Evolutionary conservation across 2,888 invertebrate genomes (phyloP), one percentile per base, ranked within the genome.

Genomic region (Netelia melanura): DNA sequence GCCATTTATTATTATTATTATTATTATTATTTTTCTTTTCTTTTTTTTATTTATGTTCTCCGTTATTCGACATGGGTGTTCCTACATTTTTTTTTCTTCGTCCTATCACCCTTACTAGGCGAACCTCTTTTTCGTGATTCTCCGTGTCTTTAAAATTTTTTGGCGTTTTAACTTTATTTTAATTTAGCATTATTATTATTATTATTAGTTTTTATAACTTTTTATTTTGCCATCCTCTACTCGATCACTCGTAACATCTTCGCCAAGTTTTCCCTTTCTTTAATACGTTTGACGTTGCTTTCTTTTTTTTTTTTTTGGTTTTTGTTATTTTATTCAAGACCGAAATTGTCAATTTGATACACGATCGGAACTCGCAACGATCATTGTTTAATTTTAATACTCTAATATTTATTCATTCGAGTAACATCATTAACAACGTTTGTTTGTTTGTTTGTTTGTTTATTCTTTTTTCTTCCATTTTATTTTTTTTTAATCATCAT

Each of bases 361-460:
- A 81, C 86, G 85, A 88, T 89, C 87, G 85, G 85, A 87, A 85
- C 72, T 52, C 64, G 64, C 80, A 61, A 76, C 72, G 83, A 83
- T 79, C 72, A 79, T 62, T 70, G 52, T 86, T 64, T 54, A 44
- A 68, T 74, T 83, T 85, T 76, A 86, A 84, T 83, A 78, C 65
- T 81, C 84, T 84, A 86, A 75, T 78, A 87, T 17, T 91, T 89
- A 90, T 89, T 89, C 89, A 88, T 88, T 87, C 89, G 88, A 89
- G 89, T 90, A 92, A 91, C 91, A 93, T 91, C 89, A 90, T 92
- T 90, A 93, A 93, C 92, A 93, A 91, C 91, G 86, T 90, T 88
- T 88, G 86, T 87, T 86, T 86, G 85, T 83, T 86, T 88, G 85
- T 82, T 17, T 17, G 17, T 17, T 17, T 17, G 17, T 17, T 17